Evolutionary conservation across 2,888 invertebrate species (phyloP).

Genomic region (Dexiosoma caninum): DNA sequence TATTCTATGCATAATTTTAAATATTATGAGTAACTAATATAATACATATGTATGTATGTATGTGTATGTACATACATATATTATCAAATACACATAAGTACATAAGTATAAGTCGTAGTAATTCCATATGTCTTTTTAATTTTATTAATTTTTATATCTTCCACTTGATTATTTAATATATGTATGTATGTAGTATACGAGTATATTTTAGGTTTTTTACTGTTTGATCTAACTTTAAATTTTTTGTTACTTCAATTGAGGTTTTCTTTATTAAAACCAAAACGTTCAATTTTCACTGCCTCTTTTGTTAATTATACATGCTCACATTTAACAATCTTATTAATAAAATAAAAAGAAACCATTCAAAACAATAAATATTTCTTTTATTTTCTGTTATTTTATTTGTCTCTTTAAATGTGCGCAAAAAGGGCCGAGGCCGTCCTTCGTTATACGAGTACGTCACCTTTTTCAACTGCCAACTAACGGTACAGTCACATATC

Average conservation of each 20-base stretch:
- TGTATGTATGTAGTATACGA: too few species aligned
- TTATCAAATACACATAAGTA: conserved; percentile 11
- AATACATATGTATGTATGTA: not conserved
- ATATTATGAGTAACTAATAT: conserved; percentile 8
- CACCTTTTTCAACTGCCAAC: too few species aligned
- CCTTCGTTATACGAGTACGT: too few species aligned
- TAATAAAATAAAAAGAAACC: not conserved
- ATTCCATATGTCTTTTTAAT: conserved; percentile 4
- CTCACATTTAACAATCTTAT: not conserved
- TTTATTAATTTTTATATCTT: conserved; percentile 13
- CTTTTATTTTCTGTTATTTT: too few species aligned
- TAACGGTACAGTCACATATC: too few species aligned
- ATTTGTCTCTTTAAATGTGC: too few species aligned
- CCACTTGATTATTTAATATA: not conserved
- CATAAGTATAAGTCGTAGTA: conserved; percentile 15
- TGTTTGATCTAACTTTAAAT: conserved; percentile 1
- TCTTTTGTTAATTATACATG: conserved; percentile 26
- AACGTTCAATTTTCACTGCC: conserved; percentile 42
- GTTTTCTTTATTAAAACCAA: conserved; percentile 5
- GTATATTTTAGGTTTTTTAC: conserved; percentile 20
- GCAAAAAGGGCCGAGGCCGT: too few species aligned
- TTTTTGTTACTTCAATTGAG: not conserved
- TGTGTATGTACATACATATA: not conserved
- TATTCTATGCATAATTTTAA: conserved; percentile 34
- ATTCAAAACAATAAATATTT: too few species aligned